phyloP scores from a whole-genome alignment of 2,797 vertebrate genomes.

The Phoebastria nigripes region DNA sequence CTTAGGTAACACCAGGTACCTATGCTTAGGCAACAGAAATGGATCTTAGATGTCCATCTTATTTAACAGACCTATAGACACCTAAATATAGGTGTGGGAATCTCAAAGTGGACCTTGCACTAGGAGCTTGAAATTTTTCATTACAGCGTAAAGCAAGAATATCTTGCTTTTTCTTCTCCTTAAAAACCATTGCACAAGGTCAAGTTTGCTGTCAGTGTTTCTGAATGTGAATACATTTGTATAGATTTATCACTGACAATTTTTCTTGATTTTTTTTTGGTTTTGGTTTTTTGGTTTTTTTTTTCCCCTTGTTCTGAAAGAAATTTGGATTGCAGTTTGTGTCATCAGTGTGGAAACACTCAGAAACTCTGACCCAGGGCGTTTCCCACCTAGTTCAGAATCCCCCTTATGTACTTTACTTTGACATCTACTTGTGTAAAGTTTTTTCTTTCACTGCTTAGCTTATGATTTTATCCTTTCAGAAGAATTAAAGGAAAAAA shows the following conservation, averaged over 20 bases:
- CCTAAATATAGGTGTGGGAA: neutral
- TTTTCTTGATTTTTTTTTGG: neutral
- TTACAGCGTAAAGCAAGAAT: neutral
- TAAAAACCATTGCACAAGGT: neutral
- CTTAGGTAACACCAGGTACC: neutral
- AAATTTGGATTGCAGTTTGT: neutral
- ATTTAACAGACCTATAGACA: neutral
- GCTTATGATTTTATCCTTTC: neutral
- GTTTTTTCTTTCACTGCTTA: neutral
- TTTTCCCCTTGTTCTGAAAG: neutral
- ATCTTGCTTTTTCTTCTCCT: neutral
- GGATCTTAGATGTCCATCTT: neutral
- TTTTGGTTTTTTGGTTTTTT: too few species aligned
- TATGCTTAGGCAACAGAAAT: neutral
- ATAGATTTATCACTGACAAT: neutral
- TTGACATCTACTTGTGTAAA: neutral
- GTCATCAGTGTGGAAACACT: neutral
- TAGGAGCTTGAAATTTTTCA: neutral
- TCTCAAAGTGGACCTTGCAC: neutral
- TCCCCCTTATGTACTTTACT: neutral
- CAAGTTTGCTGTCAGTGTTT: neutral
- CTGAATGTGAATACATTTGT: neutral
- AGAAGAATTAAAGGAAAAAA: neutral
- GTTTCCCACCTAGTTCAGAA: neutral
- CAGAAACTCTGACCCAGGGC: neutral